These are phyloP conservation scores for Cryptocheilus praepositus DNA, from an alignment of 2,888 invertebrate genomes.

Conservation along the genomic window DNA sequence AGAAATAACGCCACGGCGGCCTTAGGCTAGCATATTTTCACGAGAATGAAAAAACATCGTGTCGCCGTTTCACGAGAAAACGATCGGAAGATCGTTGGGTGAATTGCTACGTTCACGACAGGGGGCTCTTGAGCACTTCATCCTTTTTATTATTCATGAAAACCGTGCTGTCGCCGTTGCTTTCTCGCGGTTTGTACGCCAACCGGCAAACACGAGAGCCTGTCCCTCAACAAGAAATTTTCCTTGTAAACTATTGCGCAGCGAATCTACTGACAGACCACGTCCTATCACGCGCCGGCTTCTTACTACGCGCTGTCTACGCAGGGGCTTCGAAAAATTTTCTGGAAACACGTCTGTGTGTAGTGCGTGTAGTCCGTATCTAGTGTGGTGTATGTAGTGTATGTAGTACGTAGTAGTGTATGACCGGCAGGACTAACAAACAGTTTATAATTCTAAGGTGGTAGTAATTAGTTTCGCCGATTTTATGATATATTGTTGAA, in stretches of 20 bases:
- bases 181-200: slow-evolving; percentile 35
- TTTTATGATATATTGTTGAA: too few species aligned
- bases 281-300: neutral
- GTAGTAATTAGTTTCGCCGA: too few species aligned
- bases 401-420: too few species aligned
- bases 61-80: slow-evolving; percentile 62
- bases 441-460: too few species aligned
- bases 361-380: too few species aligned
- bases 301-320: too few species aligned
- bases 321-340: too few species aligned
- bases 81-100: slow-evolving; percentile 53
- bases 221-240: slow-evolving; percentile 3
- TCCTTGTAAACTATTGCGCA: slow-evolving; percentile 10
- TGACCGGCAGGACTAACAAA: too few species aligned
- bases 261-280: neutral
- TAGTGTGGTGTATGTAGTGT: too few species aligned
- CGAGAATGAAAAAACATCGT: slow-evolving; percentile 70
- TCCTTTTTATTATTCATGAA: slow-evolving; percentile 74
- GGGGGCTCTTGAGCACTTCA: slow-evolving; percentile 59
- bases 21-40: slow-evolving; percentile 68
- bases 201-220: slow-evolving; percentile 5
- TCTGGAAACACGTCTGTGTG: too few species aligned
- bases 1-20: slow-evolving; percentile 18
- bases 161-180: slow-evolving; percentile 50
- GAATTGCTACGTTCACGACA: slow-evolving; percentile 9